Conservation (phyloP, 1,140 invertebrate genomes). For the Hypsibius dujardini region DNA sequence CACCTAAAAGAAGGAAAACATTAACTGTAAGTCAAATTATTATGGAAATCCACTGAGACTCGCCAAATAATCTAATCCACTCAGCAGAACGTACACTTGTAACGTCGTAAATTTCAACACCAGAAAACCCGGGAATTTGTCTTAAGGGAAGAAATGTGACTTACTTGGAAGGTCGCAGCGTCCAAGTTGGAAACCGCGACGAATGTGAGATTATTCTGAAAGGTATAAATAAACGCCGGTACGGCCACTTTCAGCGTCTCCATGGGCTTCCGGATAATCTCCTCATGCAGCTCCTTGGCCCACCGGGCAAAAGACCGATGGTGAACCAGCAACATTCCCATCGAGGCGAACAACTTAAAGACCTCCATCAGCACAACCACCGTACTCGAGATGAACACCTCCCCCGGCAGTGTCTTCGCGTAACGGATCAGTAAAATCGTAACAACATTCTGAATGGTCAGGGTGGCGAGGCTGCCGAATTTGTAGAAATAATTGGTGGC, state of each 20-base stretch:
- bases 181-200: slow-evolving; percentile 90
- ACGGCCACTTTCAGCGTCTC: slow-evolving; percentile 85
- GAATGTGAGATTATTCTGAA: slow-evolving; percentile 95
- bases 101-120: neutral
- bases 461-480: neutral
- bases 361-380: slow-evolving; percentile 89
- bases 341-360: slow-evolving; percentile 71
- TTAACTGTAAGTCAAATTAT: too few species aligned
- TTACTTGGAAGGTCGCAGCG: slow-evolving; percentile 93
- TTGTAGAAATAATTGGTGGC: neutral
- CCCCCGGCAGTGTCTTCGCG: slow-evolving; percentile 61
- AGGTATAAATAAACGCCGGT: slow-evolving; percentile 78
- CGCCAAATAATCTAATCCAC: too few species aligned
- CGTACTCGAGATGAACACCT: slow-evolving; percentile 80
- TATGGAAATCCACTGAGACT: too few species aligned
- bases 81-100: too few species aligned
- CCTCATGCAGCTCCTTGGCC: slow-evolving; percentile 43
- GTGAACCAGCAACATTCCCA: slow-evolving; percentile 55
- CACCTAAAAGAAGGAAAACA: slow-evolving; percentile 45
- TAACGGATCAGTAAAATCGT: slow-evolving; percentile 77
- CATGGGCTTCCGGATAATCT: slow-evolving; percentile 57
- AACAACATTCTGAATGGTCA: neutral
- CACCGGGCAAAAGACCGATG: slow-evolving; percentile 41
- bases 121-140: neutral
- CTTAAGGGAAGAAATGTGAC: too few species aligned